These are phyloP conservation scores for Pristionchus arcanus DNA, from an alignment of 2,888 invertebrate genomes.

Conservation along the genomic window DNA sequence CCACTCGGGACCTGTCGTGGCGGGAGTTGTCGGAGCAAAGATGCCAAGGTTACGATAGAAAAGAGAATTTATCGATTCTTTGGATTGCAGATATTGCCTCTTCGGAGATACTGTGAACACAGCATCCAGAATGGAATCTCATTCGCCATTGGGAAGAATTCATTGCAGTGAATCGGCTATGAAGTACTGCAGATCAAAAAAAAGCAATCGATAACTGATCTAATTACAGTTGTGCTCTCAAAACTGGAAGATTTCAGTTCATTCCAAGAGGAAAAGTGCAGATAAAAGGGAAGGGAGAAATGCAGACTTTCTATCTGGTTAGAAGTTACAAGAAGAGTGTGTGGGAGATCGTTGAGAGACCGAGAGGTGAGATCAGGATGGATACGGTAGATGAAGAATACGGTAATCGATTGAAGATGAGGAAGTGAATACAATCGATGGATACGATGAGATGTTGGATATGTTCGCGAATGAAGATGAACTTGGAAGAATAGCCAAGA, in stretches of 20 bases:
- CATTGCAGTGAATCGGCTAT: conserved; percentile 71
- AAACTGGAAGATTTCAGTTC: conserved; percentile 75
- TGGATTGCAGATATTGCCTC: conserved; percentile 68
- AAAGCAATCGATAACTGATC: background rate
- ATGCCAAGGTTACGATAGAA: conserved; percentile 69
- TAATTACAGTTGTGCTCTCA: conserved; percentile 65
- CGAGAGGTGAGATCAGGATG: conserved; percentile 62
- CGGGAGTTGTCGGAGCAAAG: conserved; percentile 75
- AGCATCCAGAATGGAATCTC: conserved; percentile 72
- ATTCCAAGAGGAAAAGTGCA: conserved; percentile 71
- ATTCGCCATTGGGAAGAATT: conserved; percentile 70
- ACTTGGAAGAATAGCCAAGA: conserved; percentile 48
- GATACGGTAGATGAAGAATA: background rate
- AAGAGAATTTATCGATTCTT: background rate
- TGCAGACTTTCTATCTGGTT: conserved; percentile 75
- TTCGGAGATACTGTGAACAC: conserved; percentile 76
- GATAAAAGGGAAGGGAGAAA: conserved; percentile 76
- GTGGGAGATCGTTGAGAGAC: conserved; percentile 75
- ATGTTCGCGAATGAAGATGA: conserved; percentile 44
- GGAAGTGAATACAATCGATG: conserved; percentile 74
- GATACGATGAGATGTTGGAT: conserved; percentile 70
- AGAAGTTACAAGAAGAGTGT: conserved; percentile 74
- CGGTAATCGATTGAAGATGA: conserved; percentile 68
- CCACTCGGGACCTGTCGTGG: conserved; percentile 75
- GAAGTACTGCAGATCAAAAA: conserved; percentile 56